phyloP scores from a whole-genome alignment of 2,113 vertebrate species.

The Triplophysa dalaica region DNA sequence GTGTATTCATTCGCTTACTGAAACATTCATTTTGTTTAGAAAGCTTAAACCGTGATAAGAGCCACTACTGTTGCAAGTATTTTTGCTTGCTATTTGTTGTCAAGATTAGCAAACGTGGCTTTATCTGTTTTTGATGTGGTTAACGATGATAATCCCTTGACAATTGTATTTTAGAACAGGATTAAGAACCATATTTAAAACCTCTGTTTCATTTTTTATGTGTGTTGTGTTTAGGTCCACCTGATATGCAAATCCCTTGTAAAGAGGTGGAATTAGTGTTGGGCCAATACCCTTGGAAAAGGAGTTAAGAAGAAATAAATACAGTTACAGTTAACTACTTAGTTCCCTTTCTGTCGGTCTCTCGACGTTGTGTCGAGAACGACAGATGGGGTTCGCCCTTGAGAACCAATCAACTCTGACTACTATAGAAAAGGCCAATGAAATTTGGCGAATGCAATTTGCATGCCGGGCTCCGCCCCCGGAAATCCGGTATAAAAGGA shows the following conservation, averaged over 20 bases:
- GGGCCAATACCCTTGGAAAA: slow-evolving; percentile 12
- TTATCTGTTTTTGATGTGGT: slow-evolving; percentile 35
- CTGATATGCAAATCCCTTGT: slow-evolving; percentile 2
- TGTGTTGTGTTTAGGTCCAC: not conserved
- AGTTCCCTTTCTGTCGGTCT: too few relatives aligned
- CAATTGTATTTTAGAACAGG: slow-evolving; percentile 11
- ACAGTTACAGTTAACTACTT: not conserved
- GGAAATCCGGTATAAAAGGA: too few relatives aligned
- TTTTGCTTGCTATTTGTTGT: not conserved
- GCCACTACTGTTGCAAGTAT: not conserved
- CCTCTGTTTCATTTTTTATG: slow-evolving; percentile 34
- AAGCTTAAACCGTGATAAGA: too few relatives aligned
- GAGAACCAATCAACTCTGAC: too few relatives aligned
- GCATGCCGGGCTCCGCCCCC: too few relatives aligned
- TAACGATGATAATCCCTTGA: slow-evolving; percentile 13
- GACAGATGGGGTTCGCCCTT: too few relatives aligned
- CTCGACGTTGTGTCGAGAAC: too few relatives aligned
- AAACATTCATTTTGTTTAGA: not conserved
- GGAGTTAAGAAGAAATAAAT: not conserved
- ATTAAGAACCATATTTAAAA: slow-evolving; percentile 15
- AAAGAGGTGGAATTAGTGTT: not conserved
- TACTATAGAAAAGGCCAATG: too few relatives aligned
- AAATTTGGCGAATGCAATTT: too few relatives aligned
- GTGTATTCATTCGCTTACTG: not conserved
- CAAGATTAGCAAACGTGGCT: slow-evolving; percentile 14